phyloP scores from a whole-genome alignment of 2,797 vertebrate genomes.

The Amazona finschi region DNA sequence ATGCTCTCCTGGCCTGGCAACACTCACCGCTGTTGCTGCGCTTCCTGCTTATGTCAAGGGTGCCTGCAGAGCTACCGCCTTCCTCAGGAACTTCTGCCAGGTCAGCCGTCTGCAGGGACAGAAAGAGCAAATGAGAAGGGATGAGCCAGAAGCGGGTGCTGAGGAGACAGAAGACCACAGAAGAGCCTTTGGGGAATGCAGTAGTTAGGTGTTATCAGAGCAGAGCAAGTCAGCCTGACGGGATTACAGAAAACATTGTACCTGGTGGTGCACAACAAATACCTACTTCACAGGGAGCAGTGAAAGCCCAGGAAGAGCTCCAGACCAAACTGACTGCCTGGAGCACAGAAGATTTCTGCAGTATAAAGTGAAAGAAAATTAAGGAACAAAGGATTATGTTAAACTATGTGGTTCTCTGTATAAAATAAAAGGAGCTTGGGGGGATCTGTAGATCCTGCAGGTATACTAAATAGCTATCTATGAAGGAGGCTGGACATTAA shows the following conservation, averaged over 20 bases:
- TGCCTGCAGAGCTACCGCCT: constrained; percentile 77
- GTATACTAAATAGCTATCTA: background rate
- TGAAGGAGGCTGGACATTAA: background rate
- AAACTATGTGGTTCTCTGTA: background rate
- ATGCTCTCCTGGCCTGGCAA: background rate
- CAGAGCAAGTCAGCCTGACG: background rate
- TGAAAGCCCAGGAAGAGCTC: background rate
- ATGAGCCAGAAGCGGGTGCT: accelerated
- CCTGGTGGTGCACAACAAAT: background rate
- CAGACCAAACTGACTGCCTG: background rate
- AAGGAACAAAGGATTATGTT: background rate
- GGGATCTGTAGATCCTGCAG: background rate
- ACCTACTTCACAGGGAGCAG: background rate
- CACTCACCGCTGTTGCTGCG: constrained; percentile 90
- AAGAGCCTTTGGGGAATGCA: background rate
- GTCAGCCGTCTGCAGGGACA: constrained; percentile 84
- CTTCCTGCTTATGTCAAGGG: constrained; percentile 82
- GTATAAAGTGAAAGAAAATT: background rate
- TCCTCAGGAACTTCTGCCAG: constrained; percentile 92
- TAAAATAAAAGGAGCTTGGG: background rate
- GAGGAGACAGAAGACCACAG: background rate
- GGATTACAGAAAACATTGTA: background rate
- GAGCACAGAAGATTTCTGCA: background rate
- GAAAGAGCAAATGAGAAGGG: background rate
- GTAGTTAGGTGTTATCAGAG: background rate